These are phyloP conservation scores for Synergus laeviventris DNA, from an alignment of 2,888 invertebrate genomes.

Conservation along the genomic window DNA sequence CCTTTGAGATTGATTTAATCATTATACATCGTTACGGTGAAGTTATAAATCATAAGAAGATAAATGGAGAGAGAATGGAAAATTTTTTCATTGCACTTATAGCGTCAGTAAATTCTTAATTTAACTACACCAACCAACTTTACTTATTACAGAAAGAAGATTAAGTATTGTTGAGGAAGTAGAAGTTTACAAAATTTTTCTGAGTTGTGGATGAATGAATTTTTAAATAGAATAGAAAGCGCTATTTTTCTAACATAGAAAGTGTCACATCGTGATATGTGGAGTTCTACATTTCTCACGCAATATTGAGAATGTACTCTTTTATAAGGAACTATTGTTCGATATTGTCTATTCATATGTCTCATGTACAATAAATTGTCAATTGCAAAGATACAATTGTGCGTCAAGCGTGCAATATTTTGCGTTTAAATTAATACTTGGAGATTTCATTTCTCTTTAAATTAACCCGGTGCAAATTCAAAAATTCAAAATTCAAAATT, in stretches of 20 bases:
- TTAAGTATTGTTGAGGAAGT: not conserved
- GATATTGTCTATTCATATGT: not conserved
- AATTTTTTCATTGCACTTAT: not conserved
- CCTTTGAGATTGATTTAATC: not conserved
- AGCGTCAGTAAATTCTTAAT: not conserved
- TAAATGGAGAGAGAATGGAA: not conserved
- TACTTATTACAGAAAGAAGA: not conserved
- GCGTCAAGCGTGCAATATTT: not conserved
- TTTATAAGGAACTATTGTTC: not conserved
- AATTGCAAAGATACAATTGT: not conserved
- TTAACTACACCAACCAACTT: not conserved
- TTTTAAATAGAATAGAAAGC: not conserved
- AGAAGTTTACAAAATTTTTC: not conserved
- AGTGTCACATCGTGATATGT: not conserved
- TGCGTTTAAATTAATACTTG: not conserved
- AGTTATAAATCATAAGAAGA: not conserved
- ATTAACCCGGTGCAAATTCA: slow-evolving; percentile 5
- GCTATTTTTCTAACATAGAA: not conserved
- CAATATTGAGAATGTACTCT: not conserved
- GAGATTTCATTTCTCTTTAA: slow-evolving; percentile 8
- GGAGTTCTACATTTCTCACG: no score
- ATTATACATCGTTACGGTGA: not conserved
- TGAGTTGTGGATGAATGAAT: not conserved
- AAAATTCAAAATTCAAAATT: no score
- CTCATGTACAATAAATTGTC: slow-evolving; percentile 17